Evolutionary conservation across 2,113 vertebrate species (phyloP), one percentile per base, ranked within the genome.

Genomic region (Saguinus midas): DNA sequence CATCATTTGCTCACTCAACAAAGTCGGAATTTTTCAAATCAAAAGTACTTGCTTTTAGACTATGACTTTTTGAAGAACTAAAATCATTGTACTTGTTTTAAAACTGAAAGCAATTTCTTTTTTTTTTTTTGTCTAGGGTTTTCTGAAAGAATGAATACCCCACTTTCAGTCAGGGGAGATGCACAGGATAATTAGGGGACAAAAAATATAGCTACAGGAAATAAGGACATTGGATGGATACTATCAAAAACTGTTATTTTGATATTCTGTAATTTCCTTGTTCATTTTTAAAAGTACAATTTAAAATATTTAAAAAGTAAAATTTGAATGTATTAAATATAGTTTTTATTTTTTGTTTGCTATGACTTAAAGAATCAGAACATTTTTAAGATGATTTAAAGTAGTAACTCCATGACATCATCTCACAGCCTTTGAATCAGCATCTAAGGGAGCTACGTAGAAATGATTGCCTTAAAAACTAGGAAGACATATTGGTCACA

Each of bases 51-150:
- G 8, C 12, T 93, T 95, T 88, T 58, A 68, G 58, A 48, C 68
- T 80, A 40, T 21, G 5, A 37, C 68, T 90, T 92, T 55, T 40
- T 40, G 58, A 87, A 82, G 23, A 73, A 66, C 21, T 72, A 58
- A 87, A 58, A 87, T 58, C 35, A n/a, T 14, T 32, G 35, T 45
- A 32, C 13, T 90, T 64, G 86, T 70, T 96, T 88, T 88, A 70
- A 87, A 95, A 90, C 25, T 76, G 57, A 84, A 96, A 97, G 43
- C 43, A 91, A 91, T n/a, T 55, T 91, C 27, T 75, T 40, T 66
- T 64, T 85, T 91, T 58, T 64, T 81, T 91, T n/a, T 55, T 91
- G 25, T 68, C n/a, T n/a, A 45, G 4, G 9, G 1, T 68, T 88
- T 93, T 92, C 43, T 90, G 23, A 78, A 76, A 70, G 37, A 92